Evolutionary conservation across 1,140 invertebrate genomes (phyloP).

Genomic region (Drosophila tristis): DNA sequence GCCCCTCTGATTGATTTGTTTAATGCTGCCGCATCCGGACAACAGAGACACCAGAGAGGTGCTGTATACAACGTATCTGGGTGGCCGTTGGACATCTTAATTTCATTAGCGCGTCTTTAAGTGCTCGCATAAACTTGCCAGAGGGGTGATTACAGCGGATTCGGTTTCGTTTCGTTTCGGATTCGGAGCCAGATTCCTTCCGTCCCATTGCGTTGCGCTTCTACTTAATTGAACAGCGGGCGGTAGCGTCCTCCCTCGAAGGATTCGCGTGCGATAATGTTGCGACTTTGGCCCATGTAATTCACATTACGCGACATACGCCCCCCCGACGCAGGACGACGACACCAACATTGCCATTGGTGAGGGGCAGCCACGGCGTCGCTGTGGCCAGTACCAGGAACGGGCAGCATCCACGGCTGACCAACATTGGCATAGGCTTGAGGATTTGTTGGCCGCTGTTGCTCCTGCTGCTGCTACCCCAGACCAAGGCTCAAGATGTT

Average conservation of each 20-base stretch:
- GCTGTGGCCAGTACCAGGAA: slow-evolving; percentile 73
- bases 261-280: slow-evolving; percentile 44
- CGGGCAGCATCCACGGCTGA: slow-evolving; percentile 66
- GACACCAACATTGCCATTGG: slow-evolving; percentile 44
- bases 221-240: slow-evolving; percentile 61
- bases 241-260: slow-evolving; percentile 28
- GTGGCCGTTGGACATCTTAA: slow-evolving; percentile 61
- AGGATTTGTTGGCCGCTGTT: slow-evolving; percentile 43
- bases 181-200: not conserved
- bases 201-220: not conserved
- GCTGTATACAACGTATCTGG: slow-evolving; percentile 33
- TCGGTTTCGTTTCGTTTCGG: not conserved
- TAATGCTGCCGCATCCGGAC: slow-evolving; percentile 65
- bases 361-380: slow-evolving; percentile 73
- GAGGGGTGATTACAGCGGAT: slow-evolving; percentile 49
- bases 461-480: slow-evolving; percentile 24
- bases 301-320: slow-evolving; percentile 30
- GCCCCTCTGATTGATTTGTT: slow-evolving; percentile 79
- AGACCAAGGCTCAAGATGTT: slow-evolving; percentile 28
- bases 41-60: slow-evolving; percentile 35
- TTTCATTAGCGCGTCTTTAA: slow-evolving; percentile 79
- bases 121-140: slow-evolving; percentile 47
- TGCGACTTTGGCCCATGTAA: slow-evolving; percentile 55
- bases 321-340: slow-evolving; percentile 63
- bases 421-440: slow-evolving; percentile 51